These are phyloP conservation scores for Nannoperca obscura DNA, from an alignment of 2,797 vertebrate genomes.

Conservation along the genomic window DNA sequence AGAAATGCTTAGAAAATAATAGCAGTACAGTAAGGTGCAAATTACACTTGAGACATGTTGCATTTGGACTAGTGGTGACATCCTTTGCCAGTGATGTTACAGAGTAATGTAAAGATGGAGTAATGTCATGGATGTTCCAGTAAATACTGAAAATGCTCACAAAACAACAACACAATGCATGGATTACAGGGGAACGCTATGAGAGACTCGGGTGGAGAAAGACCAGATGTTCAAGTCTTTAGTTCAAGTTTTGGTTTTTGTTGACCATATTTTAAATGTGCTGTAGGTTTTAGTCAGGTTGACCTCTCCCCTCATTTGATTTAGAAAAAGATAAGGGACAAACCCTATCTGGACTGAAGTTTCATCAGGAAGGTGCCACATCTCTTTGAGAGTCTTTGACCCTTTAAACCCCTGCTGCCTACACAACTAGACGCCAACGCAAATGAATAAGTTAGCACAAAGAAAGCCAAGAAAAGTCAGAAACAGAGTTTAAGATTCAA, in stretches of 20 bases:
- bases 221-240: slow-evolving; percentile 34
- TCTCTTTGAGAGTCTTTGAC: not conserved
- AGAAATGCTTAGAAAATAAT: slow-evolving; percentile 82
- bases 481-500: slow-evolving; percentile 18
- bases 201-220: slow-evolving; percentile 42
- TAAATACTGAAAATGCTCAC: slow-evolving; percentile 64
- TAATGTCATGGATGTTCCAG: slow-evolving; percentile 38
- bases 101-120: slow-evolving; percentile 42
- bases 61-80: slow-evolving; percentile 63
- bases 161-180: slow-evolving; percentile 61
- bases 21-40: slow-evolving; percentile 83
- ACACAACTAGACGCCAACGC: slow-evolving; percentile 22
- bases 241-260: slow-evolving; percentile 59
- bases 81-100: slow-evolving; percentile 56
- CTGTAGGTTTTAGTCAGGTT: slow-evolving; percentile 11
- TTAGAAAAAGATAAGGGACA: not conserved
- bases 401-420: slow-evolving; percentile 30
- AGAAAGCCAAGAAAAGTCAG: not conserved
- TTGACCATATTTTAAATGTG: slow-evolving; percentile 34
- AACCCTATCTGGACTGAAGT: slow-evolving; percentile 25
- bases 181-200: slow-evolving; percentile 64
- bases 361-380: not conserved
- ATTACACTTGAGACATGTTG: slow-evolving; percentile 72
- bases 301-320: not conserved
- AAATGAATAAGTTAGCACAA: slow-evolving; percentile 31